Percentiles rank a stretch among this genome's conserved stretches.
phyloP scores from a whole-genome alignment of 2,888 invertebrate genomes.

The Chironomus tentans region DNA sequence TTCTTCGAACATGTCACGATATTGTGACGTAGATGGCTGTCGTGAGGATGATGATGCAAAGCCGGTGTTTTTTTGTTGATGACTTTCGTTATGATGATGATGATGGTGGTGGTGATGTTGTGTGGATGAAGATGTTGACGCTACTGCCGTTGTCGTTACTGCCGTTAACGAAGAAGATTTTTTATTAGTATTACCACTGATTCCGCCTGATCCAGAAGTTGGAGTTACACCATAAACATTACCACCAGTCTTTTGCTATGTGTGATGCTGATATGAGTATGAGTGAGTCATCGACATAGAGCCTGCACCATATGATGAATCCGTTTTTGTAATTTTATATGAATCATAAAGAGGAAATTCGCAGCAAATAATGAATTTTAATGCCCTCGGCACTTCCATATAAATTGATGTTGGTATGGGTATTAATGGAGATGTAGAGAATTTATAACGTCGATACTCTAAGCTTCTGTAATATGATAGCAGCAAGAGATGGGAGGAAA shows the following conservation, averaged over 20 bases:
- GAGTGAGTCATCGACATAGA: constrained; percentile 41
- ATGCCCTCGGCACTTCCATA: constrained; percentile 71
- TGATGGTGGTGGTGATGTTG: neutral
- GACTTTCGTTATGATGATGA: neutral
- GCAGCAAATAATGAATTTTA: constrained; percentile 78
- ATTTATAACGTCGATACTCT: constrained; percentile 79
- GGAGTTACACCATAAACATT: constrained; percentile 23
- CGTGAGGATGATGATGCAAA: neutral
- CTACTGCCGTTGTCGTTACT: neutral
- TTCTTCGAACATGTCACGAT: constrained; percentile 11
- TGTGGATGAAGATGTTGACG: neutral
- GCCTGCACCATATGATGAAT: constrained; percentile 36
- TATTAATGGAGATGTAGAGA: constrained; percentile 79
- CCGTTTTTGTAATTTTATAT: constrained; percentile 46
- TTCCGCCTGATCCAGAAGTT: neutral
- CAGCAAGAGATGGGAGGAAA: constrained; percentile 22
- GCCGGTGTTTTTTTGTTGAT: neutral
- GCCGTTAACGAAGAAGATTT: neutral
- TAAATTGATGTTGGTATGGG: constrained; percentile 82
- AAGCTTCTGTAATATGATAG: constrained; percentile 52
- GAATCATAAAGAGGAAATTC: constrained; percentile 81
- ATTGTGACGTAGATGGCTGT: neutral
- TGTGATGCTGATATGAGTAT: constrained; percentile 36
- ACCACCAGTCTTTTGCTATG: constrained; percentile 36
- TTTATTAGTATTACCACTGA: neutral